These are phyloP conservation scores for Chrysolina americana DNA, from an alignment of 2,888 invertebrate genomes.

Conservation along the genomic window DNA sequence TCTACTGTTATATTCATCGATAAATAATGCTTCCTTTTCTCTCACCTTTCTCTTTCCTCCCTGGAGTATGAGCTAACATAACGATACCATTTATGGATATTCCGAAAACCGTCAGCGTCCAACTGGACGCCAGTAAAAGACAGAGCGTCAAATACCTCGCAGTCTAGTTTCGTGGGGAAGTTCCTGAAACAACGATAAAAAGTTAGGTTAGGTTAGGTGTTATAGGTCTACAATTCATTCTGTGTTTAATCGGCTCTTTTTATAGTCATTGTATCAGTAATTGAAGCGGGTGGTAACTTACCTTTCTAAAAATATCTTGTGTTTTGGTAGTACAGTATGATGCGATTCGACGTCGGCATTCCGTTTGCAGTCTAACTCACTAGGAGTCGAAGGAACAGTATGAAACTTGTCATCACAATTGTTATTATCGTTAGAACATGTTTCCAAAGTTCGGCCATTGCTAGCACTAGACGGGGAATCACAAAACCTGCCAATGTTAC, in stretches of 20 bases:
- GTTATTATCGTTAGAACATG: conserved; percentile 60
- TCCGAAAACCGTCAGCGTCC: conserved; percentile 76
- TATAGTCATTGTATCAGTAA: no score
- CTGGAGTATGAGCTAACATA: conserved; percentile 74
- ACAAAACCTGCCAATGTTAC: no score
- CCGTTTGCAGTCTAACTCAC: conserved; percentile 59
- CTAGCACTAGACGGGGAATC: no score
- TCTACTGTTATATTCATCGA: no score
- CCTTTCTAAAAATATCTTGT: conserved; percentile 80
- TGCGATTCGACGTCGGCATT: conserved; percentile 68
- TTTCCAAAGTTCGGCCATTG: conserved; percentile 31
- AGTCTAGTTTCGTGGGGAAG: conserved; percentile 83
- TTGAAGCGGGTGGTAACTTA: conserved; percentile 68
- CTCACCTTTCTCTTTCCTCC: conserved; percentile 74
- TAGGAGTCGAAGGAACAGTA: conserved; percentile 76
- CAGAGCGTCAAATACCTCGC: conserved; percentile 84
- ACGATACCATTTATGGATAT: conserved; percentile 83
- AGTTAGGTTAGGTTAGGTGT: no score
- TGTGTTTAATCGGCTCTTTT: no score
- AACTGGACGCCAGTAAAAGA: conserved; percentile 71
- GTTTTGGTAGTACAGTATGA: conserved; percentile 59
- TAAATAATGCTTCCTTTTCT: no score
- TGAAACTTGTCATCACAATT: conserved; percentile 73
- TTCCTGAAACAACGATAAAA: conserved; percentile 71
- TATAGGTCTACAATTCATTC: no score